phyloP scores from a whole-genome alignment of 2,888 invertebrate genomes.

The Euzetes globulus region DNA sequence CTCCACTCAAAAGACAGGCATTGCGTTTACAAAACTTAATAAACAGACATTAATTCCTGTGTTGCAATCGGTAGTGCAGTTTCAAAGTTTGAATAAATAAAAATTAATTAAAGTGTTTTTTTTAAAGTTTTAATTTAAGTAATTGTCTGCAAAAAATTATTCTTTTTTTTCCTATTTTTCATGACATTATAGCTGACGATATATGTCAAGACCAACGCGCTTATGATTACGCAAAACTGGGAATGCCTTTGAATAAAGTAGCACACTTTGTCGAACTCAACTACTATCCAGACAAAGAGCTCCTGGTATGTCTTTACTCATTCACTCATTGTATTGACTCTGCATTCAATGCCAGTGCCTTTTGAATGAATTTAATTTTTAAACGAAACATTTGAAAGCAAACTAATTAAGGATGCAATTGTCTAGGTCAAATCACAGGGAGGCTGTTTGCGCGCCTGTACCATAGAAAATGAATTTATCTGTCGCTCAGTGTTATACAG shows the following conservation, averaged over 20 bases:
- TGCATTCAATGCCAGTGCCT: too few relatives aligned
- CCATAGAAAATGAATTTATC: slow-evolving; percentile 84
- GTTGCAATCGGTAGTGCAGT: too few relatives aligned
- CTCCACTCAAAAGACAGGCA: background rate
- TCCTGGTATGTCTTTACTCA: slow-evolving; percentile 57
- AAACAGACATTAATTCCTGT: too few relatives aligned
- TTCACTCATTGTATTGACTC: background rate
- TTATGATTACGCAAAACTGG: slow-evolving; percentile 73
- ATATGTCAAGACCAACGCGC: slow-evolving; percentile 75
- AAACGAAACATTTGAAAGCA: too few relatives aligned
- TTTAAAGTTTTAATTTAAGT: too few relatives aligned
- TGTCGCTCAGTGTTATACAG: slow-evolving; percentile 66
- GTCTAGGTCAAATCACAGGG: slow-evolving; percentile 69
- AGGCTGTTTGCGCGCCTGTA: slow-evolving; percentile 81
- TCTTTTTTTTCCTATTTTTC: too few relatives aligned
- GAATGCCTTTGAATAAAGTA: slow-evolving; percentile 82
- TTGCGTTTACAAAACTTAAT: background rate
- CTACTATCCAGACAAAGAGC: slow-evolving; percentile 86
- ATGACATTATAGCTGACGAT: slow-evolving; percentile 63
- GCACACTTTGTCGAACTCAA: slow-evolving; percentile 84
- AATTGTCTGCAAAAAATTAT: too few relatives aligned
- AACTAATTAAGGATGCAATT: background rate
- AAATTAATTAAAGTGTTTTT: too few relatives aligned
- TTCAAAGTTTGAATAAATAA: too few relatives aligned
- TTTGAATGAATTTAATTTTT: too few relatives aligned